Conservation (phyloP, 2,113 vertebrate species). For the Accipiter virgatus region DNA sequence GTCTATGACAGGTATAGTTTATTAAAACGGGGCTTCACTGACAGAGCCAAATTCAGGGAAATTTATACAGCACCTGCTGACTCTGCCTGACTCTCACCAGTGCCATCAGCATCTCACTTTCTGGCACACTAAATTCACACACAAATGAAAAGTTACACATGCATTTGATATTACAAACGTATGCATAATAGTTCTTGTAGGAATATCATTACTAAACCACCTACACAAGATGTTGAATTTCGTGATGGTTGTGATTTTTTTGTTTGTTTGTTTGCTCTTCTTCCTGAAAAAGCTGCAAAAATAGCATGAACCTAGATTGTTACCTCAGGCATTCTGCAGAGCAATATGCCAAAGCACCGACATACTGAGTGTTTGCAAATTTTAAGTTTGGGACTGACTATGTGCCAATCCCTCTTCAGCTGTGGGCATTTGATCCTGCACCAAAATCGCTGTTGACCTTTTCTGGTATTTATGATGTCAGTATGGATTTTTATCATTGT, state of each 20-base stretch:
- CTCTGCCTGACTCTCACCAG: not conserved
- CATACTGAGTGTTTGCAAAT: not conserved
- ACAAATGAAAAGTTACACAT: not conserved
- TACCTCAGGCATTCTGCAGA: slow-evolving; percentile 25
- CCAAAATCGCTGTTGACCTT: slow-evolving; percentile 67
- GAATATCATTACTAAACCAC: not conserved
- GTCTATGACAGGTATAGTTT: not conserved
- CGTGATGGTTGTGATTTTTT: not conserved
- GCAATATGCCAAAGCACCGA: slow-evolving; percentile 12
- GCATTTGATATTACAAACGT: not conserved
- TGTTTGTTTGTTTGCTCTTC: not conserved
- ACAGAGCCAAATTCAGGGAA: not conserved
- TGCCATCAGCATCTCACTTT: slow-evolving; percentile 3
- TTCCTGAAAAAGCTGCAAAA: slow-evolving; percentile 3
- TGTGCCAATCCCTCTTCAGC: slow-evolving; percentile 29
- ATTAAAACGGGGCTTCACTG: not conserved
- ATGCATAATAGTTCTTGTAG: not conserved
- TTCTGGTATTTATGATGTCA: slow-evolving; percentile 72
- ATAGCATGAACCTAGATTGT: not conserved
- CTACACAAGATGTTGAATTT: not conserved
- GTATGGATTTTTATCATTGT: slow-evolving; percentile 65
- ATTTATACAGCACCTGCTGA: slow-evolving; percentile 22
- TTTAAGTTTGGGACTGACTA: slow-evolving; percentile 37
- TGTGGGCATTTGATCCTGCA: slow-evolving; percentile 3
- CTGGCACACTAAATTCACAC: not conserved